Percentiles rank a stretch among this genome's conserved stretches.
These are phyloP conservation scores for Collichthys lucidus DNA, from an alignment of 2,113 vertebrate species.

Conservation along the genomic window DNA sequence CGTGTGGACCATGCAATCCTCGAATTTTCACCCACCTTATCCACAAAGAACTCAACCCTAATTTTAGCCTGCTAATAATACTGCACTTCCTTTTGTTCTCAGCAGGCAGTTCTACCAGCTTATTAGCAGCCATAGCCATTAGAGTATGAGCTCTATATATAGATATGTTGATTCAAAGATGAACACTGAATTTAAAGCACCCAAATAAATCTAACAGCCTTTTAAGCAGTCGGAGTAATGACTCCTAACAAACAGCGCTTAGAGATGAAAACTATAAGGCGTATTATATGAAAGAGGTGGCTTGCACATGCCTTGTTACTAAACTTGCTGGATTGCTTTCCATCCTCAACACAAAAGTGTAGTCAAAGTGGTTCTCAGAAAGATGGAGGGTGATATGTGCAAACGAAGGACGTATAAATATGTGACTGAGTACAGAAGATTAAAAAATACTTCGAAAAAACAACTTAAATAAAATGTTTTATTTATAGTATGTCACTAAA, in stretches of 20 bases:
- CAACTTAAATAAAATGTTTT: not conserved
- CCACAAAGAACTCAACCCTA: not conserved
- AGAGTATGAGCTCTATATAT: not conserved
- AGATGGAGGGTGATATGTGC: too few relatives aligned
- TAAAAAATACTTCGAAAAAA: not conserved
- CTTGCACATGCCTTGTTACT: not conserved
- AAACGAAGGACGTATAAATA: not conserved
- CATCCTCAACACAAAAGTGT: too few relatives aligned
- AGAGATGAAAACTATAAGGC: too few relatives aligned
- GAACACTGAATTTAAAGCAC: not conserved
- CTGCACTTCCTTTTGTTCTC: not conserved
- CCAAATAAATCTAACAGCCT: not conserved
- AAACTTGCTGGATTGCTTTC: not conserved
- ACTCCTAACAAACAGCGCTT: not conserved
- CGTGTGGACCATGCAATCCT: not conserved
- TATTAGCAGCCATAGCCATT: not conserved
- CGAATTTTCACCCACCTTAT: constrained; percentile 18
- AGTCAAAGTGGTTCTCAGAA: too few relatives aligned
- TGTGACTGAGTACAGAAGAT: not conserved
- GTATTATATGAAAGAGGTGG: too few relatives aligned
- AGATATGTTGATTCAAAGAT: not conserved
- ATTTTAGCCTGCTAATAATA: constrained; percentile 11
- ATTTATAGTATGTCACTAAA: not conserved
- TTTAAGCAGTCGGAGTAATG: not conserved
- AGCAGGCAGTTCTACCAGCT: not conserved